phyloP scores from a whole-genome alignment of 2,888 invertebrate species.

The Eudasyphora cyanicolor region DNA sequence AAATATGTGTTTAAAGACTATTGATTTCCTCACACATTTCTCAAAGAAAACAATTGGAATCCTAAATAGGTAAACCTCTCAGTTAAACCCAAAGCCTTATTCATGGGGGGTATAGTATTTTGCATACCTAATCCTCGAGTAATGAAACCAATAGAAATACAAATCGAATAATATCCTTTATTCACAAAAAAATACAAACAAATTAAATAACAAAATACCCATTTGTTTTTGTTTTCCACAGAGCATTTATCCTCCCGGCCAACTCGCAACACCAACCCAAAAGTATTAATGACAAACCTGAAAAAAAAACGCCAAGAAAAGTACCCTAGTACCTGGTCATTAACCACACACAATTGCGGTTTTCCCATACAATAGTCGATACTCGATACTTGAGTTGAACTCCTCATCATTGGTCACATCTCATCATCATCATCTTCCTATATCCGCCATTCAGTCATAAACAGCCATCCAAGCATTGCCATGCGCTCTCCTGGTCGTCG shows the following conservation, averaged over 20 bases:
- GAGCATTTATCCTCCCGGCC: too few species aligned
- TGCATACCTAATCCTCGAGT: too few species aligned
- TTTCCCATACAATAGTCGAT: constrained; percentile 35
- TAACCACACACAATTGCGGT: constrained; percentile 56
- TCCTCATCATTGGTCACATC: background rate
- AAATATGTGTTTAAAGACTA: too few species aligned
- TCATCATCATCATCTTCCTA: background rate
- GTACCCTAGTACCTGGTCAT: constrained; percentile 48
- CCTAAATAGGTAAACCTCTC: too few species aligned
- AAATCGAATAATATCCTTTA: too few species aligned
- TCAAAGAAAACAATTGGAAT: too few species aligned
- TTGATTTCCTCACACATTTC: too few species aligned
- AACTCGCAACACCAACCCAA: background rate
- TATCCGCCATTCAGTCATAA: background rate
- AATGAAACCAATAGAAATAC: too few species aligned
- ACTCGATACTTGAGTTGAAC: too few species aligned
- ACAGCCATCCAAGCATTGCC: background rate
- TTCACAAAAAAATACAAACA: background rate
- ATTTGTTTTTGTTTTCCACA: background rate
- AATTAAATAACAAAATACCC: background rate
- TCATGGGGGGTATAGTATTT: too few species aligned
- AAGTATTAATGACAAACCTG: constrained; percentile 37
- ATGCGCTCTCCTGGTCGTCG: background rate
- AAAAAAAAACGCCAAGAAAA: background rate
- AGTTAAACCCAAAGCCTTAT: too few species aligned